Evolutionary conservation across 2,888 invertebrate species (phyloP), one percentile per base, ranked within the genome.

Genomic region (Molorchus minor): DNA sequence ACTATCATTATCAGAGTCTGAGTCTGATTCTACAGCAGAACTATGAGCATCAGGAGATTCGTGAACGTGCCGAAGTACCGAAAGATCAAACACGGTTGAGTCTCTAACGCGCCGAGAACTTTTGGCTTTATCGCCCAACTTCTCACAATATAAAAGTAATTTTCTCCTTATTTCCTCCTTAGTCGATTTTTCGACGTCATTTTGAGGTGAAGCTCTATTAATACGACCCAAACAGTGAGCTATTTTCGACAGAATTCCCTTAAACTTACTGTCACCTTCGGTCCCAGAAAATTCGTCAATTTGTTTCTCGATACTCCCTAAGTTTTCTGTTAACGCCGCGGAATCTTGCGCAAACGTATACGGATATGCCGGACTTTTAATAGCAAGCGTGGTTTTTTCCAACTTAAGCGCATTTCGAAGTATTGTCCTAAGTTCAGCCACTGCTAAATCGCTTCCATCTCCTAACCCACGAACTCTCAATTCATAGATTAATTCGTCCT

Each of bases 31-130:
- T 16, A 21, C 25, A 3, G 29, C 51, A 21, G 38, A 51, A 25
- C 51, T 51, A 21, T 51, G 51, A 12, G 51, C 51, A 21, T 16
- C 38, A 21, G 51, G 51, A 8, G 4, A 2, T 13, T 15, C 40
- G 5, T 38, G n/a, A 36, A 19, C n/a, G 8, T 38, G 25, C 25
- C 51, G 15, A 10, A 51, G 13, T 38, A 51, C 30, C 2, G 51
- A 51, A 10, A 51, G 21, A 21, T 51, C 40, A n/a, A 51, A 17
- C n/a, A 51, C 51, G 13, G 15, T 25, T 2, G 51, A 25, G 2
- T 51, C 38, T 8, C 25, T 4, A 4, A 8, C 8, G 13, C 29
- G 10, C 12, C 2, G 19, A 21, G 8, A 12, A n/a, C 2, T 29
- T 16, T 25, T 12, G 13, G 8, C 40, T 25, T 40, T 41, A 2